These are phyloP conservation scores for Sorex fumeus DNA, from an alignment of 2,113 vertebrate genomes.

Conservation along the genomic window DNA sequence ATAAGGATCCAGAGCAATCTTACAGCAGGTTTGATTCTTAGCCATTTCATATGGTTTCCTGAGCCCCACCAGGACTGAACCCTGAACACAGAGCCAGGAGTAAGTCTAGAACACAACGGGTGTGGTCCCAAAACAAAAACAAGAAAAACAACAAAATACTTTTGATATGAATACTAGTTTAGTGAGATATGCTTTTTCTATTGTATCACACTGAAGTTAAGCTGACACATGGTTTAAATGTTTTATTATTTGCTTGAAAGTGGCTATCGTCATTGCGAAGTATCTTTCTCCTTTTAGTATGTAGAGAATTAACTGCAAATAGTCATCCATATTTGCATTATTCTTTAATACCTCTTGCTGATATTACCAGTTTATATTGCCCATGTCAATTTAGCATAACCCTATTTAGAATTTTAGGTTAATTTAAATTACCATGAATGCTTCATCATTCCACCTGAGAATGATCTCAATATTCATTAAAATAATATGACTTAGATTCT, in stretches of 20 bases:
- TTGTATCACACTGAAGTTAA: background rate
- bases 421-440: conserved; percentile 30
- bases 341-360: background rate
- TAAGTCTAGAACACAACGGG: no score
- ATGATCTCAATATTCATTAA: conserved; percentile 13
- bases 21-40: no score
- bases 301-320: no score
- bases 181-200: background rate
- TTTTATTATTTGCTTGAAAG: background rate
- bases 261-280: no score
- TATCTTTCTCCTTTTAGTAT: background rate
- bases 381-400: background rate
- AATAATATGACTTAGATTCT: conserved; percentile 2
- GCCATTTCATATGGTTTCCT: no score
- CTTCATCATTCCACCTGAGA: background rate
- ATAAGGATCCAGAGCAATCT: no score
- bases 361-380: background rate
- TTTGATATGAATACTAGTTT: background rate
- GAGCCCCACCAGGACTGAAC: no score
- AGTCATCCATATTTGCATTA: background rate
- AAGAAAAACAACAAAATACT: no score
- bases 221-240: background rate
- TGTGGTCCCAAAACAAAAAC: no score
- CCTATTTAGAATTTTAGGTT: background rate
- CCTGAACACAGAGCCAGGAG: no score